phyloP scores from a whole-genome alignment of 2,113 vertebrate genomes.

The Pantherophis guttatus region DNA sequence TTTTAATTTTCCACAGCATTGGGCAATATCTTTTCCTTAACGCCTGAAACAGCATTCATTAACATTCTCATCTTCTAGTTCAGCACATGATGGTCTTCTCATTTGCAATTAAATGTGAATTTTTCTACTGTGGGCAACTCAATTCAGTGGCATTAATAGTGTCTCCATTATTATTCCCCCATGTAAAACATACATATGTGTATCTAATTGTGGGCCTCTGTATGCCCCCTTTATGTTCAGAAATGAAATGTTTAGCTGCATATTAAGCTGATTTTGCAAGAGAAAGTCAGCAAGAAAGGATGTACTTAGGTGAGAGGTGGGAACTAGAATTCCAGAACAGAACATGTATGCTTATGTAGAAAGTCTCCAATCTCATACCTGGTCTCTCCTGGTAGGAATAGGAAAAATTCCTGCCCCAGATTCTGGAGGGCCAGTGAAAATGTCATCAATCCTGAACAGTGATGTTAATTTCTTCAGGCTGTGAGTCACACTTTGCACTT shows the following conservation, averaged over 20 bases:
- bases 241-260: background rate
- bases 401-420: background rate
- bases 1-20: constrained; percentile 70
- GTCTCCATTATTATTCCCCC: background rate
- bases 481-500: background rate
- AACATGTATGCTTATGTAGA: background rate
- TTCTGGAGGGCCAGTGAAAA: background rate
- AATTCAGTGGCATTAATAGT: background rate
- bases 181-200: background rate
- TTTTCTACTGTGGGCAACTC: constrained; percentile 38
- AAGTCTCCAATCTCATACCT: background rate
- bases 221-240: background rate
- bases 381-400: background rate
- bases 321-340: background rate
- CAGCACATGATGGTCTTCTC: constrained; percentile 42
- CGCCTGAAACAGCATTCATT: constrained; percentile 60
- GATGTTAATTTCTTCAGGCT: background rate
- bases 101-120: constrained; percentile 64
- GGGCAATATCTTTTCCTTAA: constrained; percentile 65
- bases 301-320: background rate
- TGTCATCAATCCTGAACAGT: background rate
- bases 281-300: background rate
- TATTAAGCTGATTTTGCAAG: background rate
- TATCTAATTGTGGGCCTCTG: background rate
- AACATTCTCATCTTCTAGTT: constrained; percentile 50